Evolutionary conservation across 1,140 invertebrate genomes (phyloP), one percentile per base, ranked within the genome.

Genomic region (Musca domestica): DNA sequence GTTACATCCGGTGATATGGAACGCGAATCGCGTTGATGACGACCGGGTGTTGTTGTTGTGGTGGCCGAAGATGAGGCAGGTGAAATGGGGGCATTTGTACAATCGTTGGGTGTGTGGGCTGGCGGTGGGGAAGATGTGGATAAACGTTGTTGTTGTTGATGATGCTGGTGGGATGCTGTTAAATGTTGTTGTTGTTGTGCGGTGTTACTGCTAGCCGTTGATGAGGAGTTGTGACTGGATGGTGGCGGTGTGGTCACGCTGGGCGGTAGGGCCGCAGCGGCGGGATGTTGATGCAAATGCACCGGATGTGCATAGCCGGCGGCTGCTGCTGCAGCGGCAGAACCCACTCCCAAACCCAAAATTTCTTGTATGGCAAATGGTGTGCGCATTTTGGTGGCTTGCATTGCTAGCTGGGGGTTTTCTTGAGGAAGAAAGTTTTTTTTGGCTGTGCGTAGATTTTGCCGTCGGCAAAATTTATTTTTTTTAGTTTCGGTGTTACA

Each of bases 321-420:
- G 20, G 75, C 76, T 70, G 75, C 75, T 15, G 73, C 56, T 20
- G 74, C 68, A 66, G 69, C 67, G 49, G 70, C 74, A 20, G 82
- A 81, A 15, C 89, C 89, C n/a, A 74, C 84, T 34, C 90, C 89
- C 25, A 95, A 84, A 4, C 93, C 93, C 74, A 95, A 85, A 72
- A 95, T 87, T 84, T 96, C 93, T 82, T 96, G 93, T 75, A 95
- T 95, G 73, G 92, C 94, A 82, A 95, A 96, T 17, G 93, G 93
- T 67, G 92, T 94, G 71, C 93, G 86, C 83, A 81, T 77, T 76
- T 81, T 81, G 54, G 78, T 80, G 22, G 78, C 78, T 71, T 81
- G 78, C 78, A 81, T 81, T 41, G 34, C 34, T 41, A 10, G 34
- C 10, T 7, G 27, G 9, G 9, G 27, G 10, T 5, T 41, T 73